Percentiles rank a stretch among this genome's conserved stretches.
phyloP scores from a whole-genome alignment of 2,113 vertebrate species.

The Tenebrosternarchus preto region DNA sequence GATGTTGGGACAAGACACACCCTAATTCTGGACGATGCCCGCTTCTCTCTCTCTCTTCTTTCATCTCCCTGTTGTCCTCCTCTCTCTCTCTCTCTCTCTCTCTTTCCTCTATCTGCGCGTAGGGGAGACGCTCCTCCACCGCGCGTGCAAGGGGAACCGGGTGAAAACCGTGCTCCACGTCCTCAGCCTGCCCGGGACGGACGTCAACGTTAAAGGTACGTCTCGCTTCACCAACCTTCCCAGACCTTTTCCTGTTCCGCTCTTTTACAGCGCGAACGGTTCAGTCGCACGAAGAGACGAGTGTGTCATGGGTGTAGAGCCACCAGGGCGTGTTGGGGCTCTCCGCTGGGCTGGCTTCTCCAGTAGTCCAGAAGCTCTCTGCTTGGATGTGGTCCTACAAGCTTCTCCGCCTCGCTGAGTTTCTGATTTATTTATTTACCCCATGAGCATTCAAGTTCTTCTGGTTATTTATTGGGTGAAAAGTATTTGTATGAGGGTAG shows the following conservation, averaged over 20 bases:
- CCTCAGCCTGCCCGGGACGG: slow-evolving; percentile 82
- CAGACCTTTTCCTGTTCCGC: slow-evolving; percentile 30
- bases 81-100: slow-evolving; percentile 61
- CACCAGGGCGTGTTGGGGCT: slow-evolving; percentile 71
- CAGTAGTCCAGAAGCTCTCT: slow-evolving; percentile 14
- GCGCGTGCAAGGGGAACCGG: slow-evolving; percentile 91
- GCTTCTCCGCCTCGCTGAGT: no score
- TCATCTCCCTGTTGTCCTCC: slow-evolving; percentile 47
- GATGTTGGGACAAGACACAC: slow-evolving; percentile 66
- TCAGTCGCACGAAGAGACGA: not conserved
- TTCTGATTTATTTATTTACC: not conserved
- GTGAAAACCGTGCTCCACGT: slow-evolving; percentile 85
- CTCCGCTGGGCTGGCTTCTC: slow-evolving; percentile 55
- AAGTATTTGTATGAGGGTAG: not conserved
- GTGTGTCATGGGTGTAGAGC: slow-evolving; percentile 65
- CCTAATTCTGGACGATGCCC: slow-evolving; percentile 65
- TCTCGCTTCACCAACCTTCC: slow-evolving; percentile 12
- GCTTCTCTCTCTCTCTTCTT: slow-evolving; percentile 50
- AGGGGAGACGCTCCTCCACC: slow-evolving; percentile 94
- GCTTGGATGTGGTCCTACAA: not conserved
- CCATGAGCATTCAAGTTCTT: not conserved
- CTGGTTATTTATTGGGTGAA: not conserved
- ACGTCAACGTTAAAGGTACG: slow-evolving; percentile 94
- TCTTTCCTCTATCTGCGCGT: slow-evolving; percentile 39
- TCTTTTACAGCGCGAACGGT: not conserved